Base-by-base conservation (phyloP, 2,888 invertebrate genomes). In the Oxytorus armatus region DNA sequence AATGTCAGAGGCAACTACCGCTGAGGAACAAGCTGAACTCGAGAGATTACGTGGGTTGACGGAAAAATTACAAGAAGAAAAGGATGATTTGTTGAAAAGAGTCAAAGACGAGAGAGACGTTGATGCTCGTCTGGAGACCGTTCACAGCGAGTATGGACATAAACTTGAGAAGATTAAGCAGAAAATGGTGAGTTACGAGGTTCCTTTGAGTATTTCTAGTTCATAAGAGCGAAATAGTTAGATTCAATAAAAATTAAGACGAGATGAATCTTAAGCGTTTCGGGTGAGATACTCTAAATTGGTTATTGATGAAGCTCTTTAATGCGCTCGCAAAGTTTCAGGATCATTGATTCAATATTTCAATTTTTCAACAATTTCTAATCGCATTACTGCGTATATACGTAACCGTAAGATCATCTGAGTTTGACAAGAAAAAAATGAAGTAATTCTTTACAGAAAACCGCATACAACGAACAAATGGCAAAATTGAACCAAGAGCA, bases 101-200 rank as follows among this genome's bases (percentile, higher is more conserved):
- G 90, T 91, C 0, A 90, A 89, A 0, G 86, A 82, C n/a, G 82
- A 86, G 29, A 82, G 79, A 33, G 87, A 90, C 3, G 79, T 88
- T 7, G 87, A 89, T 10, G 73, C 63, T 25, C 86, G 87, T 16
- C 47, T 94, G 51, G 92, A 93, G 89, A 94, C 95, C 74, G 92
- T 95, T 3, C 93, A 94, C 72, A 93, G 92, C 18, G 96, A 96
- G 87, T 95, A 96, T 88, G 96, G 96, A 86, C 93, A 94, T 83
- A 96, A 96, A 92, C 92, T 97, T 87, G 95, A 95, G 87, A 94
- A 95, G 91, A 95, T 96, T 94, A 97, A 96, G 90, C 93, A 94
- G 65, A 96, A 96, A 94, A 96, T 96, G 96, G 96, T 96, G 93
- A 95, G 94, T 57, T 69, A 7, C 77, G 74, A 69, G 73, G 82